Evolutionary conservation across 1,140 invertebrate species (phyloP), one percentile per base, ranked within the genome.

Genomic region (Zaprionus ghesquierei): DNA sequence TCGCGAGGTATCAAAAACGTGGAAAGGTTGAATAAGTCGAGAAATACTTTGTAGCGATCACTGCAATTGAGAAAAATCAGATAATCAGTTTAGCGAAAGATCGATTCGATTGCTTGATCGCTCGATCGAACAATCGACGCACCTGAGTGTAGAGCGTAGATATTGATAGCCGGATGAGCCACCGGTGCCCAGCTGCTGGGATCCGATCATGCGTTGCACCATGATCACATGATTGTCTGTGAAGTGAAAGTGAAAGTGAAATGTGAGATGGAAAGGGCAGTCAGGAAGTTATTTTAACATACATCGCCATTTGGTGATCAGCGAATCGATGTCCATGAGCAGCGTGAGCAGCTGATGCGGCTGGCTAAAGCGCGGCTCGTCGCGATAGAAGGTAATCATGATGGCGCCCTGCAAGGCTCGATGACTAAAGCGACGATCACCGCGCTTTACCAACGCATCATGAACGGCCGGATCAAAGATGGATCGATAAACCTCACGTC

Each of bases 301-400:
- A 99, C 98, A 99, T 93, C 99, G 94, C 99, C 99, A 99, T 93
- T 99, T 99, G n/a, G 98, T 99, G 73, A 99, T 97, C 53, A 99
- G 93, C 1, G 98, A 98, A 93, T 99, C 99, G 31, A 99, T 98
- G 91, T 99, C 98, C 97, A 99, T 99, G 1, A 99, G 94, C 4
- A 98, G 93, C 0, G 95, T 97, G 1, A 99, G 93, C 54, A 99
- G 94, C 92, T 99, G 98, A 93, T 98, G 98, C 0, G 98, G 98
- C 91, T 99, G 98, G 78, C 97, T 98, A 93, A 99, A 99, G 22
- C 98, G 94, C 0, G 98, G 97, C 92, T 99, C 97, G 81, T 99
- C 98, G 13, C 98, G 93, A 92, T 99, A 99, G 76, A 99, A 96
- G 2, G 97, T 99, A 60, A 99, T 99, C 96, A 99, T 98, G 80